Evolutionary conservation across 2,113 vertebrate genomes (phyloP).

Genomic region (Hippocampus comes): DNA sequence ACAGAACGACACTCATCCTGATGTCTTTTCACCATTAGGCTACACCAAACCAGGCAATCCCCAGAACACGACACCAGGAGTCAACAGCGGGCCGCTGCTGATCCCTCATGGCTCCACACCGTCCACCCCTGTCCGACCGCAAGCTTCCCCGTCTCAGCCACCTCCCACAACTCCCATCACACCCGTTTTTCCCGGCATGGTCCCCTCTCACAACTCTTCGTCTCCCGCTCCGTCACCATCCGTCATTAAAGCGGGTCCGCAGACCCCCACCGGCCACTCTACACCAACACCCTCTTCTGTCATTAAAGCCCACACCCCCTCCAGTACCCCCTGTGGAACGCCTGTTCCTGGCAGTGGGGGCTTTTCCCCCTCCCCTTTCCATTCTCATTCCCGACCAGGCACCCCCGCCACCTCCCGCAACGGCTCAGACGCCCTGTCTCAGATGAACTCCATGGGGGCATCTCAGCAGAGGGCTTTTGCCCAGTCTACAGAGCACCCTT

Average conservation of each 20-base stretch:
- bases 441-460: slow-evolving; percentile 71
- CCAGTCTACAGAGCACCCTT: slow-evolving; percentile 72
- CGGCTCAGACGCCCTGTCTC: slow-evolving; percentile 63
- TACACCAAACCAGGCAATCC: slow-evolving; percentile 84
- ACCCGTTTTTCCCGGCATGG: slow-evolving; percentile 83
- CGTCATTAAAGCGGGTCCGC: slow-evolving; percentile 72
- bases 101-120: slow-evolving; percentile 84
- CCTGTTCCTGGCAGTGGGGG: slow-evolving; percentile 64
- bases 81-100: slow-evolving; percentile 69
- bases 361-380: slow-evolving; percentile 76
- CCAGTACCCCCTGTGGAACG: slow-evolving; percentile 73
- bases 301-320: slow-evolving; percentile 75
- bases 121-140: slow-evolving; percentile 77
- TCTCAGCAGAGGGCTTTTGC: slow-evolving; percentile 80
- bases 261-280: slow-evolving; percentile 60
- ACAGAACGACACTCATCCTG: not conserved
- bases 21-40: slow-evolving; percentile 72
- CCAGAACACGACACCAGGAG: slow-evolving; percentile 69
- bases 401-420: slow-evolving; percentile 65
- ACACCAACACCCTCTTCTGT: slow-evolving; percentile 72
- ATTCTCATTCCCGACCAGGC: slow-evolving; percentile 74
- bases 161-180: slow-evolving; percentile 78
- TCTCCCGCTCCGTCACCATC: slow-evolving; percentile 72
- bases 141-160: slow-evolving; percentile 77
- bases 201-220: slow-evolving; percentile 72